Conservation (phyloP, 2,888 invertebrate species). For the Nineta flava region DNA sequence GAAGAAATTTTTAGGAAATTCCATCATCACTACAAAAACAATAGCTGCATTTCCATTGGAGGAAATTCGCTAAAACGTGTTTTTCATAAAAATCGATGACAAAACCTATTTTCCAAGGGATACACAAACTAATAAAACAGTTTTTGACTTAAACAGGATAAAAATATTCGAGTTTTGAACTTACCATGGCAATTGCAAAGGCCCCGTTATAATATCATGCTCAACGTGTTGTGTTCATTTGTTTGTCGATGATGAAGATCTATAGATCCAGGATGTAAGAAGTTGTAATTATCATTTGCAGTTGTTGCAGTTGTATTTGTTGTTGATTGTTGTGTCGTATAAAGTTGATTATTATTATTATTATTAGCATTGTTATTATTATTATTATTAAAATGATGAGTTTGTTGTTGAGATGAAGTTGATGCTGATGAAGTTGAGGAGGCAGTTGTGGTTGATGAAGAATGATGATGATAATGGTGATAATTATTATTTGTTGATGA, state of each 20-base stretch:
- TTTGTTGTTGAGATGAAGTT: too few species aligned
- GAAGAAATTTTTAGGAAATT: too few species aligned
- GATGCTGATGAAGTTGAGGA: neutral
- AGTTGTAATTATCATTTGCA: neutral
- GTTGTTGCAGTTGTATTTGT: neutral
- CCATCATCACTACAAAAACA: too few species aligned
- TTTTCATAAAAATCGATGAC: too few species aligned
- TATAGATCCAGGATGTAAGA: neutral
- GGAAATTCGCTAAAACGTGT: too few species aligned
- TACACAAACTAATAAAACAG: too few species aligned
- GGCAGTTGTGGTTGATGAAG: neutral
- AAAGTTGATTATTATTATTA: neutral
- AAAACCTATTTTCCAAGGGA: too few species aligned
- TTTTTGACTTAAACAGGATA: too few species aligned
- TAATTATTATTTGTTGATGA: neutral
- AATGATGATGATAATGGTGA: neutral
- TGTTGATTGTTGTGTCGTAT: neutral
- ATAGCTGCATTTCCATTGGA: too few species aligned
- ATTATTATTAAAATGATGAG: too few species aligned
- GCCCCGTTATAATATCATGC: conserved; percentile 5
- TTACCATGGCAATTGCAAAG: conserved; percentile 9
- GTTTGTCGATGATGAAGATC: neutral
- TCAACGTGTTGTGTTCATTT: neutral
- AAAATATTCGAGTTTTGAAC: conserved; percentile 3
- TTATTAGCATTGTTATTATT: too few species aligned